Conservation (phyloP, 2,888 invertebrate species). For the Gymnocheta viridis region DNA sequence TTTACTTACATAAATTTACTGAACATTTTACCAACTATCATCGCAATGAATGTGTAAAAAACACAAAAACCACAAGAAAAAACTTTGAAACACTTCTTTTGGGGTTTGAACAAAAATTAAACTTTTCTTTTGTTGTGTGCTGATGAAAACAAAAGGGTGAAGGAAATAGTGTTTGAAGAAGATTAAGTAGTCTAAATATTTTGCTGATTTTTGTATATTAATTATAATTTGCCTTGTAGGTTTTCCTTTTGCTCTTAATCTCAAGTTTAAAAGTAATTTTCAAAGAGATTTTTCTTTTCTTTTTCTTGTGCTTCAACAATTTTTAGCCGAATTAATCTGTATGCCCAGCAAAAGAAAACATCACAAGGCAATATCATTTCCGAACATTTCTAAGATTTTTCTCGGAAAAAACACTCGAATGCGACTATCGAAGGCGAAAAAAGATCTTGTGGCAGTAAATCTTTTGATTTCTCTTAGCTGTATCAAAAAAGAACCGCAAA, state of each 20-base stretch:
- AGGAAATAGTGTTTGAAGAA: background rate
- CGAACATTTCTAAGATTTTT: too few species aligned
- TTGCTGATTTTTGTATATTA: slow-evolving; percentile 26
- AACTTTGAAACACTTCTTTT: slow-evolving; percentile 21
- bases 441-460: too few species aligned
- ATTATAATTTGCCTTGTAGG: slow-evolving; percentile 7
- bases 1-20: background rate
- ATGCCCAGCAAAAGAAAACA: too few species aligned
- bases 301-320: background rate
- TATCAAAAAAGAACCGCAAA: too few species aligned
- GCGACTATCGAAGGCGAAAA: too few species aligned
- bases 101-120: too few species aligned
- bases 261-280: slow-evolving; percentile 19
- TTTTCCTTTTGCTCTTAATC: background rate
- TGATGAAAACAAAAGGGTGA: too few species aligned
- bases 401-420: too few species aligned
- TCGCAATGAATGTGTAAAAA: slow-evolving; percentile 10
- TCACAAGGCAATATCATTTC: too few species aligned
- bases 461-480: too few species aligned
- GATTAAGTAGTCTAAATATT: slow-evolving; percentile 23
- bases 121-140: background rate
- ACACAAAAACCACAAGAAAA: slow-evolving; percentile 44
- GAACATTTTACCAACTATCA: background rate
- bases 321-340: background rate
- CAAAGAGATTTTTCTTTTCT: background rate